phyloP scores from a whole-genome alignment of 2,797 vertebrate genomes.

The Mus spretus region DNA sequence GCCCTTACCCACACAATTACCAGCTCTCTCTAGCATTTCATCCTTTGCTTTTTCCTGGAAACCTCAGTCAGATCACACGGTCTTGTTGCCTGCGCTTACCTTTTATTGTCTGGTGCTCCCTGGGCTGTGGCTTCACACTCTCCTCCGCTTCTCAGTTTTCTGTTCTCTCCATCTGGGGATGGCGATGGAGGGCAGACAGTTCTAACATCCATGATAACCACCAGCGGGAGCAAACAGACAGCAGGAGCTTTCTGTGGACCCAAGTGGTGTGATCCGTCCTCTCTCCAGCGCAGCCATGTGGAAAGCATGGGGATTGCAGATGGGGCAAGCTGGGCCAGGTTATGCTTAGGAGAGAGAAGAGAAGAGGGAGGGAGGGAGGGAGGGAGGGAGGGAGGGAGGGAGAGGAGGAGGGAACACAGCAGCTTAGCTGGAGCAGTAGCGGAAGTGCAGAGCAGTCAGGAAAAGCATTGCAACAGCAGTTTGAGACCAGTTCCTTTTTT shows the following conservation, averaged over 20 bases:
- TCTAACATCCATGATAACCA: neutral
- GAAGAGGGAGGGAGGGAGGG: no score
- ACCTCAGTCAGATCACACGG: neutral
- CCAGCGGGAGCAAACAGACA: slow-evolving; percentile 6
- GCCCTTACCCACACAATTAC: neutral
- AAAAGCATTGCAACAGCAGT: slow-evolving; percentile 53
- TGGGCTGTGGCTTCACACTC: neutral
- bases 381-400: neutral
- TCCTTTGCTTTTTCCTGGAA: neutral
- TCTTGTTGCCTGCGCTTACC: neutral
- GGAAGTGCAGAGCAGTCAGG: slow-evolving; percentile 37
- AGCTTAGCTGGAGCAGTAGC: neutral
- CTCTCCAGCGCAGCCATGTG: neutral
- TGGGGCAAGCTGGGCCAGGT: neutral
- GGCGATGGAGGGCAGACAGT: neutral
- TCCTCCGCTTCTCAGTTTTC: neutral
- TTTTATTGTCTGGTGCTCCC: neutral
- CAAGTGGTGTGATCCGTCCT: no score
- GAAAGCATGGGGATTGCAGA: neutral
- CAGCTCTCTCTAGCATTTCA: no score
- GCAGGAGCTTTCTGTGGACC: neutral
- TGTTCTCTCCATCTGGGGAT: neutral
- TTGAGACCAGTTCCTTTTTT: slow-evolving; percentile 35
- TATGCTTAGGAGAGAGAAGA: neutral
- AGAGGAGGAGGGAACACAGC: no score